phyloP scores from a whole-genome alignment of 2,888 invertebrate species.

The Coelopa pilipes region DNA sequence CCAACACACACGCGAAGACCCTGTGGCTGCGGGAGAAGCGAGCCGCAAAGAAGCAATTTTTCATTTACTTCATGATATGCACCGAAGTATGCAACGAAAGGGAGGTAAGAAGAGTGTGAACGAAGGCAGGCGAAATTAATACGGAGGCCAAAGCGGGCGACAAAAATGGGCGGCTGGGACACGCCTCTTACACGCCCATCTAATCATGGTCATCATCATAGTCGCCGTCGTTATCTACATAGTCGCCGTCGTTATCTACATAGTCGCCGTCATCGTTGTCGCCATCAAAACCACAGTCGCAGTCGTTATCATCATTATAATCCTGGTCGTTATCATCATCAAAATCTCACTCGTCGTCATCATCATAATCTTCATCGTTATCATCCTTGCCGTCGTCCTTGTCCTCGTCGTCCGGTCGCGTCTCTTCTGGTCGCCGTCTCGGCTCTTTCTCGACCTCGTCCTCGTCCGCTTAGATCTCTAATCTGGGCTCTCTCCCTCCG shows the following conservation, averaged over 20 bases:
- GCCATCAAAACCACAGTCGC: too few species aligned
- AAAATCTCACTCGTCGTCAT: not conserved
- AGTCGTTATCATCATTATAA: too few species aligned
- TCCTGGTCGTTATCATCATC: too few species aligned
- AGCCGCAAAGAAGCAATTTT: slow-evolving; percentile 30
- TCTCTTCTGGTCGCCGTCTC: not conserved
- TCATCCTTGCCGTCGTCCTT: not conserved
- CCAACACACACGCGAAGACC: slow-evolving; percentile 4
- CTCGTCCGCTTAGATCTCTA: too few species aligned
- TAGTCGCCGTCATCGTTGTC: too few species aligned
- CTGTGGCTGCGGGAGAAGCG: slow-evolving; percentile 5
- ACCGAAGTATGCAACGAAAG: slow-evolving; percentile 35
- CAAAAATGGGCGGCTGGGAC: slow-evolving; percentile 17
- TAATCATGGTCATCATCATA: too few species aligned
- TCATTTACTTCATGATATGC: slow-evolving; percentile 39
- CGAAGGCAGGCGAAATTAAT: slow-evolving; percentile 6
- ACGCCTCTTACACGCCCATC: too few species aligned
- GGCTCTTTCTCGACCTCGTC: too few species aligned
- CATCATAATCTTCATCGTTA: slow-evolving; percentile 17
- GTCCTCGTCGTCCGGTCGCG: not conserved
- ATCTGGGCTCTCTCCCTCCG: too few species aligned
- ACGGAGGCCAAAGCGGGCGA: not conserved
- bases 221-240: too few species aligned
- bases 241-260: too few species aligned
- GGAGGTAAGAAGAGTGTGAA: not conserved